Base-by-base conservation (phyloP, 2,113 vertebrate genomes). In the Aphyosemion australe region DNA sequence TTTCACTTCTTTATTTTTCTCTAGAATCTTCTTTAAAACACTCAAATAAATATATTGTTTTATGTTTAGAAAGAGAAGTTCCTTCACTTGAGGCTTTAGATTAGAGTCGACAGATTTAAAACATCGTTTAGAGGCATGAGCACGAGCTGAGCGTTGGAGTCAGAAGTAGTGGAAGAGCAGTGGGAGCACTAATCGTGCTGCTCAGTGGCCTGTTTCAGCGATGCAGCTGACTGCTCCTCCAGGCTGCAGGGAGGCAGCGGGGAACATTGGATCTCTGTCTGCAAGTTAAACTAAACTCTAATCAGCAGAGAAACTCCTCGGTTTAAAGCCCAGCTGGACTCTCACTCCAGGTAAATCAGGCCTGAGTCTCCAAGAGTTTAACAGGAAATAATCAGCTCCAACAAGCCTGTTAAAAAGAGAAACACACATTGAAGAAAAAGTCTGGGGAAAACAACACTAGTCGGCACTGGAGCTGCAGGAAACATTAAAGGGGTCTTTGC, bases 131-230 rank as follows among this genome's bases (percentile, higher is more conserved):
- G 61, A 39, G 72, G 57, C 58, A 50, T 72, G 50, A 74, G 64
- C 61, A 62, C 46, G 15, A 39, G 37, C 20, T 52, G 34, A 76
- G 21, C 46, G 65, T 3, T 0, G 16, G 47, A 64, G 74, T 26
- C 31, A 76, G 56, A 77, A 79, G 70, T 78, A 50, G 80, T 58
- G 79, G 78, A 79, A 84, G 67, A 76, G 81, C 42, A 5, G 32
- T 48, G 39, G 34, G 65, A 74, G 74, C 48, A 37, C 67, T 65
- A 64, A 78, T 74, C 26, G 14, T 60, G 57, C 53, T 82, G 82
- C 76, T 83, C 83, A 84, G 74, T 84, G 84, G 79, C 77, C 84
- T 79, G 83, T 77, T 79, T 67, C 65, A 61, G 59, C 5, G 9
- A 52, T 50, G 53, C 76, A 79, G 76, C 65, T 74, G 76, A 80